These are phyloP conservation scores for Petrosia ficiformis DNA, from an alignment of 37 sponge, comb jelly and placozoan species.

Conservation along the genomic window DNA sequence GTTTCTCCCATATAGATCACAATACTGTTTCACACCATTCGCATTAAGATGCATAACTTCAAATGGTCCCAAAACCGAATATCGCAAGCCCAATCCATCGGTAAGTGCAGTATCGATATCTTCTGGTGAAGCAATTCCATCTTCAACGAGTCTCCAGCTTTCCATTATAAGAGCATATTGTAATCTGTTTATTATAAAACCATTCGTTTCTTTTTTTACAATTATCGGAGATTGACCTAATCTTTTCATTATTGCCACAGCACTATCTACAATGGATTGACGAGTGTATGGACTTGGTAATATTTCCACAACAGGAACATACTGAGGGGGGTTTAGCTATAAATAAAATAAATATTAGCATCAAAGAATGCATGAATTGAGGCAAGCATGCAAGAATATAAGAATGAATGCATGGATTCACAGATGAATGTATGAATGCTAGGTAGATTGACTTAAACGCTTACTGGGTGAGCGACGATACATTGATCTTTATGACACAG, in stretches of 20 bases:
- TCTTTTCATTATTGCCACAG: constrained; percentile 59
- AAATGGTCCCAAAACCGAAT: constrained; percentile 90
- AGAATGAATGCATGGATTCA: neutral
- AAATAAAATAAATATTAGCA: neutral
- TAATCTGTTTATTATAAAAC: constrained; percentile 89
- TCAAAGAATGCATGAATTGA: too few relatives aligned
- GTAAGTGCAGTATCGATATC: constrained; percentile 88
- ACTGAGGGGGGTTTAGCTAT: constrained; percentile 86
- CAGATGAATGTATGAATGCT: neutral
- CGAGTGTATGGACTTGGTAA: constrained; percentile 84
- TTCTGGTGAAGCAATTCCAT: constrained; percentile 93
- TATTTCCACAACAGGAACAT: constrained; percentile 85
- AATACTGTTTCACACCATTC: constrained; percentile 88
- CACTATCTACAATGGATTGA: constrained; percentile 19
- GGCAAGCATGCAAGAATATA: too few relatives aligned
- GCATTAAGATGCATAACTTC: constrained; percentile 95
- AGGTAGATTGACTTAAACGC: neutral
- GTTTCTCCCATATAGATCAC: constrained; percentile 83
- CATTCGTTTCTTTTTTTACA: constrained; percentile 87
- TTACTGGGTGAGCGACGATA: constrained; percentile 92
- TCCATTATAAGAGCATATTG: constrained; percentile 98
- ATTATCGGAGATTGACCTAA: constrained; percentile 86
- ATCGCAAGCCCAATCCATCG: constrained; percentile 86
- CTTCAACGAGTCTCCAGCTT: constrained; percentile 89
- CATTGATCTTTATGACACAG: constrained; percentile 79